Evolutionary conservation across 2,797 vertebrate species (phyloP).

Genomic region (Novumbra hubbsi): DNA sequence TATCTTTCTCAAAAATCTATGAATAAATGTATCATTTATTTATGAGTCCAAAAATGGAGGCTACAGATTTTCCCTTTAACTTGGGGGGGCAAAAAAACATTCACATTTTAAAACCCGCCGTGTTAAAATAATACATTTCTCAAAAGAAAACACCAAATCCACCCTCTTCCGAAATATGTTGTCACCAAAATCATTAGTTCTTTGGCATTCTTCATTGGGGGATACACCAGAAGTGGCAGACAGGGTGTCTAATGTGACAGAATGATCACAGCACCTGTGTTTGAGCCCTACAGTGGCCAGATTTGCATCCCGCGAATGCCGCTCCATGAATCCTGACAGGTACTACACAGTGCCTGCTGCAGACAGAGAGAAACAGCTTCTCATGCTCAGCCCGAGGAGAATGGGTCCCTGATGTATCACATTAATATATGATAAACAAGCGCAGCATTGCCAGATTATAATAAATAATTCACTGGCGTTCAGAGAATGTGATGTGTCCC

Average conservation of each 20-base stretch:
- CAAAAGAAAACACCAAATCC: too few relatives aligned
- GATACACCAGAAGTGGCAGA: not conserved
- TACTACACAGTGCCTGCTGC: slow-evolving; percentile 57
- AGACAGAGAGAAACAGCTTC: slow-evolving; percentile 64
- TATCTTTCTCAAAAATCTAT: too few relatives aligned
- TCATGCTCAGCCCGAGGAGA: slow-evolving; percentile 67
- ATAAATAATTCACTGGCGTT: slow-evolving; percentile 82
- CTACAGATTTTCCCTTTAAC: too few relatives aligned
- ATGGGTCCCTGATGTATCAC: slow-evolving; percentile 79
- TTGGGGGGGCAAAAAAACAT: too few relatives aligned
- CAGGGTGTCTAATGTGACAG: not conserved
- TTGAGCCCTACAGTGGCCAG: slow-evolving; percentile 61
- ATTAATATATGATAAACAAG: slow-evolving; percentile 84
- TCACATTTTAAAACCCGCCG: too few relatives aligned
- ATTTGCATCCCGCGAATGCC: slow-evolving; percentile 68
- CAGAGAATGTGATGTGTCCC: slow-evolving; percentile 71
- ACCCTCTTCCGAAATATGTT: too few relatives aligned
- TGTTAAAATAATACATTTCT: too few relatives aligned
- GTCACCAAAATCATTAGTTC: too few relatives aligned
- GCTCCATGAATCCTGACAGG: slow-evolving; percentile 71
- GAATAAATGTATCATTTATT: too few relatives aligned
- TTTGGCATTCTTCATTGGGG: too few relatives aligned
- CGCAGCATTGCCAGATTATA: slow-evolving; percentile 77
- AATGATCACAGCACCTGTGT: slow-evolving; percentile 54
- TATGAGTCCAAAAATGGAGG: too few relatives aligned